These are phyloP conservation scores for Tribolium castaneum DNA, from an alignment of 1,140 invertebrate species.

Conservation along the genomic window DNA sequence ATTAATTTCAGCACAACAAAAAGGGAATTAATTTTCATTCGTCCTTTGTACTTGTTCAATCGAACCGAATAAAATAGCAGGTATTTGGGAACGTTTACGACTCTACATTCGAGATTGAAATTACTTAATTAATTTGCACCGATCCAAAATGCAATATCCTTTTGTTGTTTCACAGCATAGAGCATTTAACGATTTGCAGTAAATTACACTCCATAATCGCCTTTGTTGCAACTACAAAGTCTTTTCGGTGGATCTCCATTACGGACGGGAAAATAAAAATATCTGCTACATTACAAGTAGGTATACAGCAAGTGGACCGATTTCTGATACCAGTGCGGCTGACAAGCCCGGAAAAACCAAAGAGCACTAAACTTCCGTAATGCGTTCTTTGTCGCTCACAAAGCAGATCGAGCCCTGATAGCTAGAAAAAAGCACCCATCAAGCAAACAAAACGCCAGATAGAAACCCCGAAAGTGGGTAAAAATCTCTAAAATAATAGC, in stretches of 20 bases:
- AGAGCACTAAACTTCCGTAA: slow-evolving; percentile 25
- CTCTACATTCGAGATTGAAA: not conserved
- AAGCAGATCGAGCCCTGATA: slow-evolving; percentile 16
- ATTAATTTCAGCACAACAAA: not conserved
- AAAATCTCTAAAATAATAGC: slow-evolving; percentile 41
- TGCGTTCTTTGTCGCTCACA: slow-evolving; percentile 10
- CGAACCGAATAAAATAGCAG: not conserved
- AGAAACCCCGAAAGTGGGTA: slow-evolving; percentile 39
- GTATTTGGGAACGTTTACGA: not conserved
- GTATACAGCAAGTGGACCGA: not conserved
- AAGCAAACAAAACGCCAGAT: slow-evolving; percentile 41
- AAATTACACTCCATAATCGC: not conserved
- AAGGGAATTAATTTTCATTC: not conserved
- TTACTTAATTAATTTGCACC: not conserved
- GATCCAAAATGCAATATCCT: not conserved
- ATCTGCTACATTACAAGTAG: no score
- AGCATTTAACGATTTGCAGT: not conserved
- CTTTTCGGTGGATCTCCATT: not conserved
- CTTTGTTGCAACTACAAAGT: not conserved
- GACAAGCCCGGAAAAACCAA: slow-evolving; percentile 4
- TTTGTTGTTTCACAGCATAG: not conserved
- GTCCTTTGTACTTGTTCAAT: not conserved
- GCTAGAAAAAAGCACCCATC: slow-evolving; percentile 36
- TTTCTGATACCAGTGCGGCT: not conserved
- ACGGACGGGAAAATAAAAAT: not conserved